Conservation (phyloP, 2,113 vertebrate species). For the Eurystomus gularis region DNA sequence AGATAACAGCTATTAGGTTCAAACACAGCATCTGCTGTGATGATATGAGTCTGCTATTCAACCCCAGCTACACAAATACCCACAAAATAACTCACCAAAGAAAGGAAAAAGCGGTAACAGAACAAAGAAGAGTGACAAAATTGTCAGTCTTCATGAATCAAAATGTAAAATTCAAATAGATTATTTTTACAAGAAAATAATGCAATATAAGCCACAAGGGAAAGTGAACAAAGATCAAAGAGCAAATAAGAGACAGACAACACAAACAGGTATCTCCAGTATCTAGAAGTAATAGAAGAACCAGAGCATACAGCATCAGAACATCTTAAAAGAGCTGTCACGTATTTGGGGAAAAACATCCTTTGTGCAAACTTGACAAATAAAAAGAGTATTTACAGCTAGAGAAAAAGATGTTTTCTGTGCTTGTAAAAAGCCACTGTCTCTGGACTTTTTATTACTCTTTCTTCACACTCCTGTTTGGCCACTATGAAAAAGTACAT, state of each 20-base stretch:
- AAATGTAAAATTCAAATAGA: neutral
- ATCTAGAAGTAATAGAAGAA: neutral
- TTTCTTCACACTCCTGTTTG: neutral
- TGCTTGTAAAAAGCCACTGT: neutral
- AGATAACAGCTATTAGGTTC: neutral
- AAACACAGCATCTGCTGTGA: neutral
- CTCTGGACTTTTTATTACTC: neutral
- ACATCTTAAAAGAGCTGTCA: neutral
- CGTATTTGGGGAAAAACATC: neutral
- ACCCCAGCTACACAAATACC: neutral
- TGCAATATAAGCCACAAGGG: neutral
- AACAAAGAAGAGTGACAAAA: neutral
- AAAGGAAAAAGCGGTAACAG: neutral
- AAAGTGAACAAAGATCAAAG: constrained; percentile 28
- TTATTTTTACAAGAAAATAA: constrained; percentile 11
- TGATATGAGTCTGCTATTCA: neutral
- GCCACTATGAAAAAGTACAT: neutral
- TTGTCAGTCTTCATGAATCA: neutral
- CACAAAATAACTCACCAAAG: neutral
- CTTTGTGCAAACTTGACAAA: neutral
- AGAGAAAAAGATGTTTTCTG: neutral
- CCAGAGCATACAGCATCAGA: neutral
- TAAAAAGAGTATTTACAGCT: neutral
- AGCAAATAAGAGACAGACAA: constrained; percentile 21
- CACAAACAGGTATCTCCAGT: neutral